Evolutionary conservation across 2,797 vertebrate species (phyloP), one percentile per base, ranked within the genome.

Genomic region (Tokudaia tokunoshimensis): DNA sequence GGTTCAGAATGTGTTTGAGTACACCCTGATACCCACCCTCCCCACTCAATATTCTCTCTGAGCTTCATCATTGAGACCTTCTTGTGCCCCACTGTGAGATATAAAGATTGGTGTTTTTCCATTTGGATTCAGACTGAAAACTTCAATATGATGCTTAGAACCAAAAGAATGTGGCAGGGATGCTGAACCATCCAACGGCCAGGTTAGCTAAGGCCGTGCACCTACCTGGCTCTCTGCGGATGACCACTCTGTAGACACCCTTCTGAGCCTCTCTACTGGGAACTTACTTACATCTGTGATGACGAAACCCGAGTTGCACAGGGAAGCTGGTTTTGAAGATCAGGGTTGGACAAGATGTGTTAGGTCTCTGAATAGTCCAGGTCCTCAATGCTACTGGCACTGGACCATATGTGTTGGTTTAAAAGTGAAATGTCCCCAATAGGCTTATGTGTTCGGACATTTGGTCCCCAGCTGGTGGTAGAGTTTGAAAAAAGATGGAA

Each of bases 11-110:
- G 57, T 59, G 41, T 59, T n/a, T 63, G 80, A 34, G 2, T 8
- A 6, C 0, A 6, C 31, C 63, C 63, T 50, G 10, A 41, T 59
- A 3, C 37, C 41, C 5, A 3, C n/a, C 70, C 20, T 72, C 24
- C 7, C 8, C 7, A 6, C 29, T 61, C 26, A n/a, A 14, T 41
- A n/a, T 5, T 79, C 47, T 79, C 41, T 29, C 65, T 6, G 20
- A 3, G 6, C 26, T 67, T 70, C 37, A 15, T 17, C 76, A 55
- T 20, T 5, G 41, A 17, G 72, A 24, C 29, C 70, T 79, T 47
- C 44, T 59, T 3, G 19, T 47, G 6, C 15, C 6, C 29, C 4
- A 2, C 1, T 3, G 47, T 10, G 15, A 13, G 29, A 29, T 1
- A 17, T 17, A 26, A n/a, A 75, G 13, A 6, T 6, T 47, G 57